Base-by-base conservation (phyloP, 92 coral and sea anemone species). In the Ricordea florida region DNA sequence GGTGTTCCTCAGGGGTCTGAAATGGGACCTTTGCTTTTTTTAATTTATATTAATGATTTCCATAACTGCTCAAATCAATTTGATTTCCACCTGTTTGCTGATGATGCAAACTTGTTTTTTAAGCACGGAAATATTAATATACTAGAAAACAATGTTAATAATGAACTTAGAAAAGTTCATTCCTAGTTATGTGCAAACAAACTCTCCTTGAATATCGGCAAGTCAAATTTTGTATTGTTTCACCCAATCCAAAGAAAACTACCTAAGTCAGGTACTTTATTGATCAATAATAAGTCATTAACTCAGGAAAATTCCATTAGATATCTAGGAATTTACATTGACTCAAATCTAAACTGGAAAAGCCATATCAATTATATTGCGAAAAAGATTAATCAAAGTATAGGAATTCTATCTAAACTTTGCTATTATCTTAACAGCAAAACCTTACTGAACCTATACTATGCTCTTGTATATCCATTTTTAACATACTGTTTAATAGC, bases 321-420 rank as follows among this genome's bases (percentile, higher is more conserved):
- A 45, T 57, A 58, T 30, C 42, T 75, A 20, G 73, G 67, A 35
- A 22, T 32, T 46, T 34, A 48, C 29, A 31, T 43, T 34, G 62
- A 68, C 14, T 48, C 28, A 32, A 30, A 50, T 33, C 29, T 50
- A 27, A 68, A 50, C 33, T 74, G 80, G 71, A 73, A 73, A 38
- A 21, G 24, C 25, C 64, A 71, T 9, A 23, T 71, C 37, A 29
- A 34, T 40, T 52, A 57, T 28, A 74, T 74, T 57, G 18, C 60
- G 7, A 74, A 74, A 74, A 46, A 56, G 38, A 29, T 74, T 36
- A 74, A 74, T 16, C 29, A 60, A 41, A 43, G 80, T 28, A 59
- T 74, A n/a, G 64, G 78, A 5, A 50, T 70, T 20, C 13, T 70
- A 21, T 55, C 64, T 21, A 70, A 70, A 37, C 27, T 75, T 28